phyloP scores from a whole-genome alignment of 37 sponge, comb jelly and placozoan species.

The Ephydatia muelleri region DNA sequence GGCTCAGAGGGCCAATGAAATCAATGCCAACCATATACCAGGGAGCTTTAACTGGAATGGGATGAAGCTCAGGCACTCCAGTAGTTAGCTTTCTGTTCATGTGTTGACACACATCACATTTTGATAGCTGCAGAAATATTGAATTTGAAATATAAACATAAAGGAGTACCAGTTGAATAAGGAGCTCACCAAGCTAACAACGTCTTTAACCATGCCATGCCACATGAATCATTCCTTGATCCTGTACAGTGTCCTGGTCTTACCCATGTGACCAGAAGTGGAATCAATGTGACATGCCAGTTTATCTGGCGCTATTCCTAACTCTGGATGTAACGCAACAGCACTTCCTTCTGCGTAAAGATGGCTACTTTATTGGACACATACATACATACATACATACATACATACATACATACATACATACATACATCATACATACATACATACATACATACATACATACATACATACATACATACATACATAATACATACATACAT shows the following conservation, averaged over 20 bases:
- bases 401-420: too few relatives aligned
- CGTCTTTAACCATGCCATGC: conserved; percentile 29
- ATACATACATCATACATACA: too few relatives aligned
- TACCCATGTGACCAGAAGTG: conserved; percentile 59
- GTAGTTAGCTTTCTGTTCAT: conserved; percentile 58
- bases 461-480: too few relatives aligned
- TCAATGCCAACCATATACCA: conserved; percentile 74
- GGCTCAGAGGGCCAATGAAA: conserved; percentile 52
- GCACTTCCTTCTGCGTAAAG: too few relatives aligned
- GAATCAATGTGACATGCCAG: conserved; percentile 56
- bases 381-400: too few relatives aligned
- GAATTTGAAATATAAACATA: too few relatives aligned
- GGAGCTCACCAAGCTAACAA: background rate
- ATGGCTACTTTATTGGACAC: too few relatives aligned
- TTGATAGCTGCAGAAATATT: conserved; percentile 25
- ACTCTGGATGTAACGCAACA: conserved; percentile 12
- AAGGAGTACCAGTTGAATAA: too few relatives aligned
- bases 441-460: too few relatives aligned
- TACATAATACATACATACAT: background rate
- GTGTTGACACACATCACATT: conserved; percentile 66
- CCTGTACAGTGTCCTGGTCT: conserved; percentile 23
- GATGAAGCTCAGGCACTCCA: conserved; percentile 51
- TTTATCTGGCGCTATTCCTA: conserved; percentile 18
- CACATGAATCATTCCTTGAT: conserved; percentile 47
- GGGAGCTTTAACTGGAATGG: conserved; percentile 49